These are phyloP conservation scores for Drosophila limbata DNA, from an alignment of 2,888 invertebrate genomes.

Conservation along the genomic window DNA sequence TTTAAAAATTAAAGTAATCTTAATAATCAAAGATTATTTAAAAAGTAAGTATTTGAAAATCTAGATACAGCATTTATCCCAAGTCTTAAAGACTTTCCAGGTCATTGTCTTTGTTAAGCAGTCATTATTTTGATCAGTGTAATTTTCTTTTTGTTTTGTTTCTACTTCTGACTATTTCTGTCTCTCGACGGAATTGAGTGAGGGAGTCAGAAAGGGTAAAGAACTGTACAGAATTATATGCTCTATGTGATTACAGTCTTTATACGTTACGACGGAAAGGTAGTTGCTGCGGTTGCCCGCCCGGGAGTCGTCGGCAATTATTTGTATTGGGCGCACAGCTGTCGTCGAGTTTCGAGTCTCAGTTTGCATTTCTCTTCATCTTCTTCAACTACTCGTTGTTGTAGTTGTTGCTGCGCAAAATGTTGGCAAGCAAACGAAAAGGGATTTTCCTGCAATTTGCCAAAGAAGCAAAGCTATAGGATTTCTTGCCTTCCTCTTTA, in stretches of 20 bases:
- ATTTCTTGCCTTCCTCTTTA: constrained; percentile 46
- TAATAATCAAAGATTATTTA: too few species aligned
- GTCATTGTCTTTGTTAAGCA: not conserved
- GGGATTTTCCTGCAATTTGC: constrained; percentile 78
- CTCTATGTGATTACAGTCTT: constrained; percentile 49
- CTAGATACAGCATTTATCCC: not conserved
- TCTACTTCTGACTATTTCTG: too few species aligned
- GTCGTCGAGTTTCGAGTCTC: constrained; percentile 39
- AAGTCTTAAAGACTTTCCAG: not conserved
- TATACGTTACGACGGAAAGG: constrained; percentile 31
- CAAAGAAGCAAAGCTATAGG: constrained; percentile 68
- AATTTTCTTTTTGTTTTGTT: constrained; percentile 20
- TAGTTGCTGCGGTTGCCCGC: constrained; percentile 36
- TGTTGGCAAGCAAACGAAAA: constrained; percentile 61
- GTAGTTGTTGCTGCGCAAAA: constrained; percentile 17
- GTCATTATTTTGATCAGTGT: constrained; percentile 24
- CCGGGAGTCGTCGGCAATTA: constrained; percentile 66
- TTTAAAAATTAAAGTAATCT: too few species aligned
- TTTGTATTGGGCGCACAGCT: constrained; percentile 69
- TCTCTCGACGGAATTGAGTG: constrained; percentile 14
- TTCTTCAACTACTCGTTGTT: not conserved
- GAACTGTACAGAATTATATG: constrained; percentile 26
- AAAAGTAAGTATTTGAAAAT: too few species aligned
- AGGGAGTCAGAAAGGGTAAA: not conserved
- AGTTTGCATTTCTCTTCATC: constrained; percentile 43